Percentiles rank a stretch among this genome's conserved stretches.
These are phyloP conservation scores for Chrysomela aeneicollis DNA, from an alignment of 2,888 invertebrate genomes.

Conservation along the genomic window DNA sequence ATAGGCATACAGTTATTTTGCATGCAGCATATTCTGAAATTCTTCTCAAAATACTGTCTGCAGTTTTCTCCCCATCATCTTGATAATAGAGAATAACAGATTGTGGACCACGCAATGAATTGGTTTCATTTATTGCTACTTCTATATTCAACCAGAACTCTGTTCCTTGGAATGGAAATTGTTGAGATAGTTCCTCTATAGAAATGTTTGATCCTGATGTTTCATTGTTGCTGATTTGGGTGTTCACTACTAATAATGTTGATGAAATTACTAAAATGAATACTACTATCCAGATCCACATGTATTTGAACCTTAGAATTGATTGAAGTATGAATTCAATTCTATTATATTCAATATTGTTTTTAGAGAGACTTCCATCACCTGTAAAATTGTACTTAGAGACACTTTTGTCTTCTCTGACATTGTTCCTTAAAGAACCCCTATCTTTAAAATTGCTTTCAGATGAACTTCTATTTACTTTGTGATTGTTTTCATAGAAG, in stretches of 20 bases:
- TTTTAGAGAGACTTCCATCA: no score
- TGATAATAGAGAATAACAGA: constrained; percentile 60
- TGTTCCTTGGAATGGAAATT: constrained; percentile 55
- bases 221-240: no score
- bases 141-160: constrained; percentile 56
- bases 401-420: no score
- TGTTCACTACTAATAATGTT: neutral
- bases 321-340: no score
- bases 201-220: constrained; percentile 2
- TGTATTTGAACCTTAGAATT: no score
- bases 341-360: no score
- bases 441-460: no score
- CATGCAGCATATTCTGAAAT: constrained; percentile 54
- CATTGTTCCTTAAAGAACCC: no score
- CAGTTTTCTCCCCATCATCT: constrained; percentile 44
- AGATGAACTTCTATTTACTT: neutral
- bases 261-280: neutral
- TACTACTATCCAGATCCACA: neutral
- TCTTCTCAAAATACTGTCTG: constrained; percentile 53
- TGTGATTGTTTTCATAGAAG: neutral
- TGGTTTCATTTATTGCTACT: constrained; percentile 53
- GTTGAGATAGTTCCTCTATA: constrained; percentile 40
- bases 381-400: no score
- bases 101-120: constrained; percentile 52
- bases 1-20: constrained; percentile 39